Evolutionary conservation across 1,140 invertebrate genomes (phyloP).

Genomic region (Camponotus pennsylvanicus): DNA sequence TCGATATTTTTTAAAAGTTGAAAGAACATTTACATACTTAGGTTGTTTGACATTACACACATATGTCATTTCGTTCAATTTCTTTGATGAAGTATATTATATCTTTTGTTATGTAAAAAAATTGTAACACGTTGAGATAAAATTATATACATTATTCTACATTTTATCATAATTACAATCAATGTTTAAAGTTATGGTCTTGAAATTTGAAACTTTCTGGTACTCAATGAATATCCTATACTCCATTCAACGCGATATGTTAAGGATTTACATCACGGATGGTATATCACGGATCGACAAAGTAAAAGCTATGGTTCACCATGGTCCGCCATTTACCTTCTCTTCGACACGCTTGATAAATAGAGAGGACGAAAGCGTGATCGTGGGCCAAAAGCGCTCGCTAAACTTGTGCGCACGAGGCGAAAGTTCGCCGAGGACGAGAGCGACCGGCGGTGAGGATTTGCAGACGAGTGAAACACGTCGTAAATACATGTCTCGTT

Average conservation of each 20-base stretch:
- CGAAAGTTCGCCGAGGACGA: constrained; percentile 50
- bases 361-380: constrained; percentile 17
- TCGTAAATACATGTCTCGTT: constrained; percentile 55
- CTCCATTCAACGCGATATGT: no score
- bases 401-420: constrained; percentile 48
- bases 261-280: neutral
- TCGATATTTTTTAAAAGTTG: constrained; percentile 55
- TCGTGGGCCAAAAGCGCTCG: constrained; percentile 18
- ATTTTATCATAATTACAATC: neutral
- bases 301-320: neutral
- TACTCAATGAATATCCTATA: no score
- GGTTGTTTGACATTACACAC: constrained; percentile 6
- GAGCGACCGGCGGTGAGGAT: constrained; percentile 33
- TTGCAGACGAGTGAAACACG: constrained; percentile 36
- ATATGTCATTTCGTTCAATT: neutral
- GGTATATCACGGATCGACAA: neutral
- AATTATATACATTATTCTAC: no score
- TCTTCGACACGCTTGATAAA: constrained; percentile 1
- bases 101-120: constrained; percentile 1
- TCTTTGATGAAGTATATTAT: neutral
- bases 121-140: neutral
- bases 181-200: neutral
- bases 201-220: neutral
- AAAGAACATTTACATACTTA: constrained; percentile 6
- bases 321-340: constrained; percentile 30